These are phyloP conservation scores for Anguilla anguilla DNA, from an alignment of 2,797 vertebrate species.

Conservation along the genomic window DNA sequence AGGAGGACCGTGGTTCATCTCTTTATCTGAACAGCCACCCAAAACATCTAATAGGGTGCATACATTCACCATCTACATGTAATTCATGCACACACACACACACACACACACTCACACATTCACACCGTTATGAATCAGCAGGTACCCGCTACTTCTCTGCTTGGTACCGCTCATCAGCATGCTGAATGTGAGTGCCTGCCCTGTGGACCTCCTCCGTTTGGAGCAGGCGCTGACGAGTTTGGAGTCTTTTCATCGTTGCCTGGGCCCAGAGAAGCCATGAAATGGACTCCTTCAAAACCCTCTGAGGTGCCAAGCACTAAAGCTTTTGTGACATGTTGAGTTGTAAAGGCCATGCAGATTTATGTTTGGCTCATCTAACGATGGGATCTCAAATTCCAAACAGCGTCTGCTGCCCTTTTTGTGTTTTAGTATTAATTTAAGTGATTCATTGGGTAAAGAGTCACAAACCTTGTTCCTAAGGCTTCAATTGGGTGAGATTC, in stretches of 20 bases:
- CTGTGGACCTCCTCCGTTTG: neutral
- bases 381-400: no score
- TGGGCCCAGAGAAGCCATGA: neutral
- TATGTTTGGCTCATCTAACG: neutral
- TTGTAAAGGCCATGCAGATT: constrained; percentile 5
- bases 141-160: constrained; percentile 1
- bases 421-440: no score
- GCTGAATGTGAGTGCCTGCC: neutral
- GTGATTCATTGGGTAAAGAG: no score
- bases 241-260: neutral
- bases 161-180: neutral
- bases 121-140: neutral
- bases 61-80: neutral
- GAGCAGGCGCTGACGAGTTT: neutral
- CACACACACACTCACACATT: neutral
- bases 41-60: neutral
- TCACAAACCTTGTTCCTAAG: no score
- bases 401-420: no score
- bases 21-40: neutral
- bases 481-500: no score
- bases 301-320: neutral
- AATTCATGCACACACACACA: neutral
- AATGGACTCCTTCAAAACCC: neutral
- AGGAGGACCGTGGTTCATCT: neutral
- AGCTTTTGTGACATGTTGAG: neutral